Evolutionary conservation across 1,140 invertebrate species (phyloP).

Genomic region (Bemisia tabaci): DNA sequence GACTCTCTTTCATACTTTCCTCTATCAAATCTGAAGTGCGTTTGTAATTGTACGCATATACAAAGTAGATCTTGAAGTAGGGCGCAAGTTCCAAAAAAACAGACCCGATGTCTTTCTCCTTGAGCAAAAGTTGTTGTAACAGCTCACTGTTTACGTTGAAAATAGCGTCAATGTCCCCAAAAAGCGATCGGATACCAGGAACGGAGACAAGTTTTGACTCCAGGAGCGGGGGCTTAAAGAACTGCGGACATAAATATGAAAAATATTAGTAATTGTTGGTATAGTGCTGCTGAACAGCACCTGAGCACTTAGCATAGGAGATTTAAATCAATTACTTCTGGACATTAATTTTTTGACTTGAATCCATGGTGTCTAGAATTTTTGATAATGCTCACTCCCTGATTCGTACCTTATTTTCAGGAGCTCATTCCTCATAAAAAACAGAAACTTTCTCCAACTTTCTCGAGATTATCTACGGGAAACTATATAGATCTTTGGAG

Average conservation of each 20-base stretch:
- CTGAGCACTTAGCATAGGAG: no score
- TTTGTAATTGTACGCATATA: constrained; percentile 61
- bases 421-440: no score
- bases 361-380: no score
- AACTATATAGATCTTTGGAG: no score
- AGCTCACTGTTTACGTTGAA: constrained; percentile 54
- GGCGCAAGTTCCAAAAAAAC: constrained; percentile 56
- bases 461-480: no score
- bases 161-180: constrained; percentile 57
- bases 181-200: constrained; percentile 40
- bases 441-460: no score
- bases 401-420: no score
- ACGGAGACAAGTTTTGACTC: constrained; percentile 43
- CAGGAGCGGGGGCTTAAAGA: constrained; percentile 49
- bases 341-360: no score
- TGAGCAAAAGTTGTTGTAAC: constrained; percentile 43
- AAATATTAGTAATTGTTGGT: no score
- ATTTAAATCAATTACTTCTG: no score
- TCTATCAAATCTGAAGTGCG: constrained; percentile 39
- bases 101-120: constrained; percentile 42
- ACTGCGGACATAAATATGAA: constrained; percentile 35
- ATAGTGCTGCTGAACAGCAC: no score
- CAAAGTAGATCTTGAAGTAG: constrained; percentile 63
- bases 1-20: constrained; percentile 33
- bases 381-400: no score